Percentiles rank a stretch among this genome's conserved stretches.
Evolutionary conservation across 2,888 invertebrate species (phyloP).

Genomic region (Acrocyrtus sp.): DNA sequence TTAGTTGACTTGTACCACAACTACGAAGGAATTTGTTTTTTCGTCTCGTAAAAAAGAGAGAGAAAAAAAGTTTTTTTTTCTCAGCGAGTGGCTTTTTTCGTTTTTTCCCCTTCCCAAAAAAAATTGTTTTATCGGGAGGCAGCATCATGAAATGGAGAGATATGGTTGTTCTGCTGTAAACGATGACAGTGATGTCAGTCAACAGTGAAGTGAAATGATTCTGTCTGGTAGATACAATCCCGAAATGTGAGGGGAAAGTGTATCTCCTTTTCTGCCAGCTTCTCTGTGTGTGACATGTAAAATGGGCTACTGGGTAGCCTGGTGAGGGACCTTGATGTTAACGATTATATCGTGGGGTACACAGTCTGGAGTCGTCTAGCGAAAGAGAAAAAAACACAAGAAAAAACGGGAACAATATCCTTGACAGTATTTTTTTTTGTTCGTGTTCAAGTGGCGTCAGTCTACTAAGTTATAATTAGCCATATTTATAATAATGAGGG

Average conservation of each 20-base stretch:
- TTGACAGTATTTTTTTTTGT: not conserved
- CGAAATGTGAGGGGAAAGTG: not conserved
- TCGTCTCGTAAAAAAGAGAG: too few species aligned
- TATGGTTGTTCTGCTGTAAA: not conserved
- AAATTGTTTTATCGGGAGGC: not conserved
- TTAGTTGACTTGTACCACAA: not conserved
- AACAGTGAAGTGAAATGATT: not conserved
- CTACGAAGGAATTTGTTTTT: not conserved
- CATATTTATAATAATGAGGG: not conserved
- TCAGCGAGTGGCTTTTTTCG: not conserved
- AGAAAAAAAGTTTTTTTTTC: not conserved
- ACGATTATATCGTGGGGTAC: slow-evolving; percentile 16
- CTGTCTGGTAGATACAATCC: not conserved
- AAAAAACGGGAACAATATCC: too few species aligned
- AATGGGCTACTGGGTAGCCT: not conserved
- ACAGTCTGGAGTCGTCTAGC: too few species aligned
- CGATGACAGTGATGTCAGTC: not conserved
- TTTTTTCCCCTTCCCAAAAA: too few species aligned
- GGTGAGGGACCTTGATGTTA: slow-evolving; percentile 16
- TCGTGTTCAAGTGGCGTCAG: not conserved
- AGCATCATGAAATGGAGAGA: not conserved
- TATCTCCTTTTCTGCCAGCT: too few species aligned
- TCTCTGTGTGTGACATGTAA: slow-evolving; percentile 14
- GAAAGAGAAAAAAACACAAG: too few species aligned
- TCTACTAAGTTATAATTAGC: not conserved